A percentile compares a stretch with the other conserved stretches of the same genome.
Conservation (phyloP, 2,113 vertebrate genomes). For the Tupaia tana region DNA sequence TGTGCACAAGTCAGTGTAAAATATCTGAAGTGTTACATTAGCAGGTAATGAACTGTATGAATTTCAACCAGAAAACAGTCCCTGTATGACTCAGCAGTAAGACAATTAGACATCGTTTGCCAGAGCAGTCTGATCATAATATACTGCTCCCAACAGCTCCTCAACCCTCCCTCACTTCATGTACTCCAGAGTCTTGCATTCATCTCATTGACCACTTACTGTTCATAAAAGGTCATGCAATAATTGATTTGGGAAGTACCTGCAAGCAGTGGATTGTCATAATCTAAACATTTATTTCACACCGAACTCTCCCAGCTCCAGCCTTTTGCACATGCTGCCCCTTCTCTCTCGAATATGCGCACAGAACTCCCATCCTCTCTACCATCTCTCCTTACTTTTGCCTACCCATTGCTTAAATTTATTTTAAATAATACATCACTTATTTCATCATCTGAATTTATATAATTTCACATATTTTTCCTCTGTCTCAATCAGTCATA, state of each 20-base stretch:
- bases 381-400: neutral
- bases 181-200: neutral
- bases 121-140: neutral
- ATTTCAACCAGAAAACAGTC: neutral
- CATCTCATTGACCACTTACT: neutral
- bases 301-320: neutral
- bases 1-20: conserved; percentile 61
- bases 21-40: conserved; percentile 3
- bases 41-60: neutral
- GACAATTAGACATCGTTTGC: neutral
- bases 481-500: neutral
- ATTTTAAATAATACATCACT: neutral
- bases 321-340: neutral
- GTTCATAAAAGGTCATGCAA: neutral
- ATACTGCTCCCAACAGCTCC: neutral
- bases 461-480: conserved; percentile 37
- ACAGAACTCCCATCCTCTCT: neutral
- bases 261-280: neutral
- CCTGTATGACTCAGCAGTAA: neutral
- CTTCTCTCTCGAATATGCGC: neutral
- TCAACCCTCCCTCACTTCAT: neutral
- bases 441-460: neutral
- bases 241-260: neutral
- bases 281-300: neutral
- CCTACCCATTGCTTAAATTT: neutral